phyloP scores from a whole-genome alignment of 2,113 vertebrate genomes.

The Suricata suricatta region DNA sequence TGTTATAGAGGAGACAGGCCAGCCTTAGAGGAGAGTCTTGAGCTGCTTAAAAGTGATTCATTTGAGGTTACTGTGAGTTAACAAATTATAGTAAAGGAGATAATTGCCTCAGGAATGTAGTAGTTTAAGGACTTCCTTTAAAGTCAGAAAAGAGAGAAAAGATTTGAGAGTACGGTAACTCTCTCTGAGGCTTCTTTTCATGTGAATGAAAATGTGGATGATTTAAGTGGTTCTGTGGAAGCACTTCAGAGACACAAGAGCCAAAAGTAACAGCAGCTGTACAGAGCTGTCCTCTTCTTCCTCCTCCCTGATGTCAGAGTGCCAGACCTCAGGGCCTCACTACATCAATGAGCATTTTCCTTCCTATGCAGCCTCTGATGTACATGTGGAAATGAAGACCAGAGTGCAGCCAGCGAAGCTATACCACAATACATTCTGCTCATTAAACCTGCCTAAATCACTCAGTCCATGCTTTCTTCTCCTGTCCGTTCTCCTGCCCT shows the following conservation, averaged over 20 bases:
- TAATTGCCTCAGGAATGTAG: not conserved
- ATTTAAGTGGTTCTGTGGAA: not conserved
- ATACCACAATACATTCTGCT: not conserved
- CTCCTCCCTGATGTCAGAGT: not conserved
- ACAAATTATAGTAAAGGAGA: not conserved
- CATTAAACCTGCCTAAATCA: rapidly evolving
- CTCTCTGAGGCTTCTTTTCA: not conserved
- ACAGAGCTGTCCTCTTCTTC: rapidly evolving
- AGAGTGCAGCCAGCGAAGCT: not conserved
- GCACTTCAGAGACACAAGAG: not conserved
- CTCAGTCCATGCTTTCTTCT: rapidly evolving
- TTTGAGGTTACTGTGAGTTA: not conserved
- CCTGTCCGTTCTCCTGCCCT: too few species aligned
- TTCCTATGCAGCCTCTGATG: not conserved
- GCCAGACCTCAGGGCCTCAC: not conserved
- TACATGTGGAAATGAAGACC: not conserved
- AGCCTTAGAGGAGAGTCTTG: not conserved
- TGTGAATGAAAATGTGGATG: not conserved
- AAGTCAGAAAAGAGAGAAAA: not conserved
- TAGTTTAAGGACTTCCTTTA: not conserved
- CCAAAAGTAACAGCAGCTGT: not conserved
- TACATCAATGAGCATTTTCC: not conserved
- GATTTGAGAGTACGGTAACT: not conserved
- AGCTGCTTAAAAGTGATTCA: not conserved
- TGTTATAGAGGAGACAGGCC: not conserved